Evolutionary conservation across 2,113 vertebrate species (phyloP), one percentile per base, ranked within the genome.

Genomic region (Erythrolamprus reginae): DNA sequence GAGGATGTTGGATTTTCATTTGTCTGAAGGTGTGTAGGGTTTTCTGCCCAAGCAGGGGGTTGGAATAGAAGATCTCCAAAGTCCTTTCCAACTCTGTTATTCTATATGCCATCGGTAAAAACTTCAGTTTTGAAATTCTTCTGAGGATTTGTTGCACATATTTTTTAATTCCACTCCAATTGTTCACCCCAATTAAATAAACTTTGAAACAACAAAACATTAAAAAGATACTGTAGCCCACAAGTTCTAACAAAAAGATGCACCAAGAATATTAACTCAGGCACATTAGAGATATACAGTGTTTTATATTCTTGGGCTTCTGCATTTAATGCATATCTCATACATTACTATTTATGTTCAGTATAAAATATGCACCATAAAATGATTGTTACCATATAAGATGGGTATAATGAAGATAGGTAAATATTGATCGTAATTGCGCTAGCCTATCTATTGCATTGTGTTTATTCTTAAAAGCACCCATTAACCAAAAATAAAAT

Each of bases 301-400:
- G 48, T 84, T 88, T 84, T 90, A 92, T 89, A 65, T 33, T 83
- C 77, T 58, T 47, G 65, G 38, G 38, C 42, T 84, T 48, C 86
- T 92, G 48, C 53, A 84, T 87, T 87, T 83, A 88, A 83, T 88
- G 53, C 85, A 65, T 89, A 90, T 48, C 28, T 92, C 86, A 90
- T 61, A 84, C 13, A 84, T 88, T 90, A 88, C 91, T 92, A 55
- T 88, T 92, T 88, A 84, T 84, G 55, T 65, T 90, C 85, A 90
- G 10, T 88, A 55, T 90, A 92, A 92, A 92, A 84, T 88, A 82
- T 88, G 51, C 87, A 84, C 85, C 53, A 53, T 90, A 90, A 92
- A 88, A 61, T 47, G 85, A 65, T 65, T 70, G 88, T 12, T 88
- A 92, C n/a, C 87, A 84, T 84, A 90, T 33, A 47, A 48, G 47